Conservation (phyloP, 2,888 invertebrate species). For the Ommatoiulus sabulosus region DNA sequence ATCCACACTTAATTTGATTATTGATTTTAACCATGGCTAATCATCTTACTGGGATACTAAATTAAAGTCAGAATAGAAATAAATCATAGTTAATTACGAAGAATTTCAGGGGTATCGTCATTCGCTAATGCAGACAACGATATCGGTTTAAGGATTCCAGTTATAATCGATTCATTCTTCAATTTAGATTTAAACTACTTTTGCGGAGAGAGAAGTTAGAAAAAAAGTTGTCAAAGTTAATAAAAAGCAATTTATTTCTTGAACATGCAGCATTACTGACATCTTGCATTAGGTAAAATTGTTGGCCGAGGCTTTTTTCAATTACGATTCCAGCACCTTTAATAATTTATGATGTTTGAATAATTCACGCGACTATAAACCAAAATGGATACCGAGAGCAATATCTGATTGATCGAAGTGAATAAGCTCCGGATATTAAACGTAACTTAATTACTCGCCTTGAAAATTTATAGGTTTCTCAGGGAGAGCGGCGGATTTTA, state of each 20-base stretch:
- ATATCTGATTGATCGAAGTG: neutral
- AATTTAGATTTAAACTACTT: neutral
- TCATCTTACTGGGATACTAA: neutral
- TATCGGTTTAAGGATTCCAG: neutral
- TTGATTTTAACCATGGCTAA: neutral
- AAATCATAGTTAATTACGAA: neutral
- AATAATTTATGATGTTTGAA: neutral
- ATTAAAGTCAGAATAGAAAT: neutral
- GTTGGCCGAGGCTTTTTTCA: neutral
- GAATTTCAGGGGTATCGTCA: neutral
- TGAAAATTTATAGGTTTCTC: neutral
- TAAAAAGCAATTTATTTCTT: neutral
- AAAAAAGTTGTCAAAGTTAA: too few relatives aligned
- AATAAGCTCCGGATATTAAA: neutral
- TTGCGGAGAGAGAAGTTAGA: neutral
- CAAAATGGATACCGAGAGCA: neutral
- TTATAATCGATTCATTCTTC: neutral
- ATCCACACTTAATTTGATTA: too few relatives aligned
- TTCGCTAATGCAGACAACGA: neutral
- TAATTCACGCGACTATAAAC: neutral
- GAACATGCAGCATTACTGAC: neutral
- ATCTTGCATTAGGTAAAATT: neutral
- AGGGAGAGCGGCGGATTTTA: neutral
- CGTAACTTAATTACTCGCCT: slow-evolving; percentile 18
- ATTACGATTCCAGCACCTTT: neutral